Evolutionary conservation across 2,797 vertebrate species (phyloP).

Genomic region (Myotis vivesi): DNA sequence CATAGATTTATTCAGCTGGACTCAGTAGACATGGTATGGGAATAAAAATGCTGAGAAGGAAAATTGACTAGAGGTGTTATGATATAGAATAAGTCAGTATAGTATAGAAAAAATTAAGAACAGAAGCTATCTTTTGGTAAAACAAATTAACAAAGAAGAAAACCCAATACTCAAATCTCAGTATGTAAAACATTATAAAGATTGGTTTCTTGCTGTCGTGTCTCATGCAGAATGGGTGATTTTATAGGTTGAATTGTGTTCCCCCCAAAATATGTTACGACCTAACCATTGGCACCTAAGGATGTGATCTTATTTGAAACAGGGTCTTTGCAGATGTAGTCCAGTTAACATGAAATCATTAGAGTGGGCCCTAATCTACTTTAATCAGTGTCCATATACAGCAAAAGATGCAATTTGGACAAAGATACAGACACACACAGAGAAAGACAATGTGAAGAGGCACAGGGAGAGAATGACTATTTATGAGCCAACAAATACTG

Average conservation of each 20-base stretch:
- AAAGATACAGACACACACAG: neutral
- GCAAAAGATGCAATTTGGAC: neutral
- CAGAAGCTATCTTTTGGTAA: neutral
- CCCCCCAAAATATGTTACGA: neutral
- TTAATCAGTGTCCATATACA: neutral
- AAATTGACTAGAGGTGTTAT: neutral
- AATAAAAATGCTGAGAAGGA: neutral
- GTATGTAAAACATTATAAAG: neutral
- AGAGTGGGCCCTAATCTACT: neutral
- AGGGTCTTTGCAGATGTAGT: neutral
- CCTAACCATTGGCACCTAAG: neutral
- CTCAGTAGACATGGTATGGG: neutral
- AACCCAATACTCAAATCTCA: neutral
- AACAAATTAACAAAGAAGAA: neutral
- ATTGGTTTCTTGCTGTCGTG: neutral
- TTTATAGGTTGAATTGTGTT: neutral
- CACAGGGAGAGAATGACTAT: neutral
- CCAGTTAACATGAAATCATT: neutral
- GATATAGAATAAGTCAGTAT: neutral
- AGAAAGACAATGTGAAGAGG: neutral
- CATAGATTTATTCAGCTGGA: neutral
- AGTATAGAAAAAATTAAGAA: constrained; percentile 1
- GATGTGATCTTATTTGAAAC: neutral
- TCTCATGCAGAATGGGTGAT: neutral
- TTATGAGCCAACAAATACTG: neutral